Conservation (phyloP, 2,113 vertebrate species). For the Panthera tigris region DNA sequence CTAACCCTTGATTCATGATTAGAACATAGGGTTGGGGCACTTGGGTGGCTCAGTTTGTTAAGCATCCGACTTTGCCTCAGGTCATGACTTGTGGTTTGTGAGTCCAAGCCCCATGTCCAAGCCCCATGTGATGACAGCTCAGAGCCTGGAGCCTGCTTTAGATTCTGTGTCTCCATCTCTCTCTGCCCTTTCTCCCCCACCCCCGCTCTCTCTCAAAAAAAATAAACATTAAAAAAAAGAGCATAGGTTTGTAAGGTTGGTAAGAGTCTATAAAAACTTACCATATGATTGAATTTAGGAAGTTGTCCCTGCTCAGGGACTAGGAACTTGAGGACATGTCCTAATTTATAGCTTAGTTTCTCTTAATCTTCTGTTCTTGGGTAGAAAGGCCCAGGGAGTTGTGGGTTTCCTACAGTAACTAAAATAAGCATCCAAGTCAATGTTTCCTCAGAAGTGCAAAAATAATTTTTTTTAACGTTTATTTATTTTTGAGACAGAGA, state of each 20-base stretch:
- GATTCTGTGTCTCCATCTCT: too few relatives aligned
- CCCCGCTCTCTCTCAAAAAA: too few relatives aligned
- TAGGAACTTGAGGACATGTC: background rate
- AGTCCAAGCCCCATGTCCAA: too few relatives aligned
- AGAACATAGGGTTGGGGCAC: background rate
- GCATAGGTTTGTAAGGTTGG: background rate
- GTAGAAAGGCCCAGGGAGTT: background rate
- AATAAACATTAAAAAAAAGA: background rate
- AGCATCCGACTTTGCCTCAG: too few relatives aligned
- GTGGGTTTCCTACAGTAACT: background rate
- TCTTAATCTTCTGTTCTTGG: background rate
- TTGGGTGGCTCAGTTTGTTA: too few relatives aligned
- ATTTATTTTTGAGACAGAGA: too few relatives aligned
- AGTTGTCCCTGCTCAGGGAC: background rate
- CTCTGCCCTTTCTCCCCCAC: too few relatives aligned
- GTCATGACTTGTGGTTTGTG: too few relatives aligned
- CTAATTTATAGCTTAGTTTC: background rate
- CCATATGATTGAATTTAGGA: background rate
- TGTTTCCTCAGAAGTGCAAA: background rate
- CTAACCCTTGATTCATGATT: background rate
- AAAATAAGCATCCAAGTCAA: background rate
- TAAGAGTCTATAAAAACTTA: background rate
- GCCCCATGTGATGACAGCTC: too few relatives aligned
- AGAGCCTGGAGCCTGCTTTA: too few relatives aligned
- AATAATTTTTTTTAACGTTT: background rate